Percentiles rank a stretch among this genome's conserved stretches.
Conservation (phyloP, 2,888 invertebrate genomes). For the Spilarctia lutea region DNA sequence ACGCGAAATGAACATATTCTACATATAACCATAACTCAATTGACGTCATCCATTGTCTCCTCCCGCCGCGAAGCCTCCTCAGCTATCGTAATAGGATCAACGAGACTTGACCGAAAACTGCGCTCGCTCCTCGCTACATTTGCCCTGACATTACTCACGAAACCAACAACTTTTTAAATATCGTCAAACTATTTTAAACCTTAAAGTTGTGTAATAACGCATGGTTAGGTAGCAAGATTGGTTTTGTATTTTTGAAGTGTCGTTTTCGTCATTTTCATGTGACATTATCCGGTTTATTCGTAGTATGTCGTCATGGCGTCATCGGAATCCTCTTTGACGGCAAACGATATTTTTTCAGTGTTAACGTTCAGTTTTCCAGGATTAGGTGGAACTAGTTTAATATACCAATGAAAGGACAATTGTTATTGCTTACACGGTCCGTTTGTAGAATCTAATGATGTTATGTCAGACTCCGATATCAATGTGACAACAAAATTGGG, state of each 20-base stretch:
- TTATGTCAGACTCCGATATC: neutral
- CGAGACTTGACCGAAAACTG: conserved; percentile 59
- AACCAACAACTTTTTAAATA: conserved; percentile 26
- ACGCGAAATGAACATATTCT: conserved; percentile 16
- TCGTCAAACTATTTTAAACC: conserved; percentile 34
- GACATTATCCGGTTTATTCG: conserved; percentile 55
- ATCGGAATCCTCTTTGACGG: conserved; percentile 54
- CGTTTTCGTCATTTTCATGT: conserved; percentile 58
- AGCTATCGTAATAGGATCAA: conserved; percentile 61
- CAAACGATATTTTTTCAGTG: conserved; percentile 55
- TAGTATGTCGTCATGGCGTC: conserved; percentile 55
- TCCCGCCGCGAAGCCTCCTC: conserved; percentile 31
- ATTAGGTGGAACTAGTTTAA: conserved; percentile 29
- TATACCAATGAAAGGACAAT: conserved; percentile 34
- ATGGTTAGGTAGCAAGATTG: conserved; percentile 3
- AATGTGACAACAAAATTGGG: neutral
- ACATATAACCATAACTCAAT: conserved; percentile 21
- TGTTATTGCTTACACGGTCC: conserved; percentile 32
- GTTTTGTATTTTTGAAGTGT: conserved; percentile 39
- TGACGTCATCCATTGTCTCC: conserved; percentile 39
- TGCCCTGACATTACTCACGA: conserved; percentile 51
- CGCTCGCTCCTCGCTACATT: conserved; percentile 61
- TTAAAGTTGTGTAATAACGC: conserved; percentile 26
- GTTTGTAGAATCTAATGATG: conserved; percentile 11
- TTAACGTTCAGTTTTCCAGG: conserved; percentile 37